Evolutionary conservation across 2,797 vertebrate genomes (phyloP), one percentile per base, ranked within the genome.

Genomic region (Crenuchus spilurus): DNA sequence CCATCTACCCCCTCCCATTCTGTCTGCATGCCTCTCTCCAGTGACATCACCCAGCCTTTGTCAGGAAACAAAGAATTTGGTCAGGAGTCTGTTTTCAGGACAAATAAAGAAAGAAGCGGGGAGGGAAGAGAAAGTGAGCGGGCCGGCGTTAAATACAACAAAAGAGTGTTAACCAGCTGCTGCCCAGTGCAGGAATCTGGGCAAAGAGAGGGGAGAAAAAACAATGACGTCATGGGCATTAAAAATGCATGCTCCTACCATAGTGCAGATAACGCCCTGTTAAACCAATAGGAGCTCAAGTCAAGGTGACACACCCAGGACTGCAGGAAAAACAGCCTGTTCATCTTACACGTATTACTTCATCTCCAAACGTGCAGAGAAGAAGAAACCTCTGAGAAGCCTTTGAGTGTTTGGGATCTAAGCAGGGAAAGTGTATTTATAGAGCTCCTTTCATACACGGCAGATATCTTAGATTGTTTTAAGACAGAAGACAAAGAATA

Each of bases 11-110:
- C 76, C 83, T 70, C 70, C 78, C 67, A 68, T 74, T 76, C 80
- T 8, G 77, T 82, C 84, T 78, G 80, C 75, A 80, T 82, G 70
- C 61, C 72, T 65, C 63, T 66, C 79, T 57, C 77, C 81, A 70
- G 82, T 90, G 89, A 92, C 88, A 87, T 91, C 88, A 87, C 69
- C 85, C 75, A 46, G 84, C 75, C 78, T 91, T 92, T 91, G 90
- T 92, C 90, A 78, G 85, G 82, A 87, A 89, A 92, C 89, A 93
- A 91, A 77, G 88, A 86, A 60, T 77, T 75, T 82, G 84, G 74
- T 79, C 80, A 84, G 84, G 87, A 86, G 83, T 89, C 85, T 90
- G 90, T 92, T 90, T 92, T 87, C 82, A 90, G 81, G 78, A 81
- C 78, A 88, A 88, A 82, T 77, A 88, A 89, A 89, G 85, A 90